Evolutionary conservation across 2,797 vertebrate genomes (phyloP), one percentile per base, ranked within the genome.

Genomic region (Leucoraja ocellata): DNA sequence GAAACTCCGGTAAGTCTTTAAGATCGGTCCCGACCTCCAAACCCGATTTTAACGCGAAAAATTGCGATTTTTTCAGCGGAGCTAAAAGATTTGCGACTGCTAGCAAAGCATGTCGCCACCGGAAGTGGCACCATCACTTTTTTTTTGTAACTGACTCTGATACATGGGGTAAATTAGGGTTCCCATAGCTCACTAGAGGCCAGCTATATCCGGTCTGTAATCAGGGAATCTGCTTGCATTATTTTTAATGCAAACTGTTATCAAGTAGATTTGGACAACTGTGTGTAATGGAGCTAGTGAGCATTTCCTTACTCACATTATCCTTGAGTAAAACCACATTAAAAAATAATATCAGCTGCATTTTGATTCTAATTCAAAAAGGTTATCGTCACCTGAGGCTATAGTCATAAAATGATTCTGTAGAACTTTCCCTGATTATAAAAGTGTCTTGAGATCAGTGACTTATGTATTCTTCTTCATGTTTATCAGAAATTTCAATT

Each of bases 401-500:
- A 68, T 21, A 2, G n/a, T 36, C 61, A 88, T 3, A 88, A 68
- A 18, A 18, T 10, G 21, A 68, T 88, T 88, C n/a, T 13, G 14
- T 88, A 36, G n/a, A 68, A 68, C 2, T 32, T 61, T 88, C 65
- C 16, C 61, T 88, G 84, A 88, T 88, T 88, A 16, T 23, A 68
- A 65, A 88, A 36, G 28, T 28, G 61, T 58, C 83, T 86, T 63
- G 83, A 61, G 28, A 88, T 65, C 84, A 88, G n/a, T 21, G n/a
- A 88, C 36, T 68, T 65, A 21, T 36, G 8, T 88, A 36, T 36
- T 88, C 61, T 65, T 28, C 84, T 88, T 88, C 18, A 88, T 68
- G 61, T 65, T 68, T 88, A 88, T 88, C 84, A 68, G 84, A 18
- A 68, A 68, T 68, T 68, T 7, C 61, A 88, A 88, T 88, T 63